These are phyloP conservation scores for Fissipunctia ypsillon DNA, from an alignment of 2,888 invertebrate species.

Conservation along the genomic window DNA sequence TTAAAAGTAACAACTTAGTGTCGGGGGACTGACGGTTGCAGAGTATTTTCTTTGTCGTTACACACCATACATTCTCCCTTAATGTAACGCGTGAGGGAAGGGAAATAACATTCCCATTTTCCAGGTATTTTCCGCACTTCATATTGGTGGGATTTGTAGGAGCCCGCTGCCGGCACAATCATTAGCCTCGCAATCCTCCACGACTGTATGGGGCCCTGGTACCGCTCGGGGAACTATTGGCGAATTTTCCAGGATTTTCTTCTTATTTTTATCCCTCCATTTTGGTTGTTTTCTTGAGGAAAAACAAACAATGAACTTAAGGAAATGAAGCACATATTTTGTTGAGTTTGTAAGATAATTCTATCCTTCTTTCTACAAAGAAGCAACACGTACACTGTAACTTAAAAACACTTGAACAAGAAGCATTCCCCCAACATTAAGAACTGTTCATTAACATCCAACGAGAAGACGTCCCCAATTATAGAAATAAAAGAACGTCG, in stretches of 20 bases:
- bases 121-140: slow-evolving; percentile 88
- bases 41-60: slow-evolving; percentile 73
- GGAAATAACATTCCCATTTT: slow-evolving; percentile 85
- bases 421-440: slow-evolving; percentile 41
- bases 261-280: slow-evolving; percentile 73
- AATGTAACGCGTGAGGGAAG: slow-evolving; percentile 69
- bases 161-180: slow-evolving; percentile 80
- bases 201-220: slow-evolving; percentile 79
- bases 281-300: slow-evolving; percentile 69
- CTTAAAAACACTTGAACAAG: slow-evolving; percentile 49
- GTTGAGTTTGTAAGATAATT: slow-evolving; percentile 36
- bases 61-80: slow-evolving; percentile 72
- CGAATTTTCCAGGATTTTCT: slow-evolving; percentile 84
- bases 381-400: slow-evolving; percentile 23
- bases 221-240: slow-evolving; percentile 82
- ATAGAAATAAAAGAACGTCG: slow-evolving; percentile 67
- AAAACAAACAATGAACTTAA: slow-evolving; percentile 65
- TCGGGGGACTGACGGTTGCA: slow-evolving; percentile 68
- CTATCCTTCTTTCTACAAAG: slow-evolving; percentile 23
- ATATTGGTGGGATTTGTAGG: slow-evolving; percentile 88
- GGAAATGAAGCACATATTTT: slow-evolving; percentile 50
- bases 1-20: slow-evolving; percentile 88
- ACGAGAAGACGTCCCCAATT: slow-evolving; percentile 62
- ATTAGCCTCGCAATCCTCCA: slow-evolving; percentile 86
- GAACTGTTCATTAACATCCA: slow-evolving; percentile 58